These are phyloP conservation scores for Mormyrus hasselquistii DNA, from an alignment of 2,797 vertebrate species.

Conservation along the genomic window DNA sequence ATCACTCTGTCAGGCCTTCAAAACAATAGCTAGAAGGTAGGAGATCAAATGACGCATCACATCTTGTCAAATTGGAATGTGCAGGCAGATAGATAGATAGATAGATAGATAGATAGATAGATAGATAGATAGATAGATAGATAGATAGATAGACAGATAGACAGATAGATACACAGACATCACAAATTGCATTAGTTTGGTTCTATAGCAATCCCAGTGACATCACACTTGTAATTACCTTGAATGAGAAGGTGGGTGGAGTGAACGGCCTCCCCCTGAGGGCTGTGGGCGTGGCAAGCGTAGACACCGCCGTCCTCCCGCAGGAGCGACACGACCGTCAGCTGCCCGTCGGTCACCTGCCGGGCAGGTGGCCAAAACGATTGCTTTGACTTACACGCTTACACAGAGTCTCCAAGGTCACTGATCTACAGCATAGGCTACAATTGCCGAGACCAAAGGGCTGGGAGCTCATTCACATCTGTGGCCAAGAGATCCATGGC, in stretches of 20 bases:
- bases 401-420: not conserved
- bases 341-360: conserved; percentile 84
- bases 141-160: not conserved
- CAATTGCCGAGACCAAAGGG: not conserved
- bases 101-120: not conserved
- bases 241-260: conserved; percentile 93
- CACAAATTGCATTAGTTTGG: not conserved
- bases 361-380: conserved; percentile 20
- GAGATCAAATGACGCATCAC: not conserved
- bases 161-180: not conserved
- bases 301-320: conserved; percentile 93
- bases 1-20: not conserved
- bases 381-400: not conserved
- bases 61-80: not conserved
- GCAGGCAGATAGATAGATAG: not conserved
- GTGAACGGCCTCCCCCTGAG: conserved; percentile 94
- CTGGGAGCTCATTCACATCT: not conserved
- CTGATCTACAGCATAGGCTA: not conserved
- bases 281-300: conserved; percentile 90
- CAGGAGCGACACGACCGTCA: conserved; percentile 80
- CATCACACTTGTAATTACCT: conserved; percentile 63
- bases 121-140: not conserved
- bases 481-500: not conserved
- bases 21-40: not conserved
- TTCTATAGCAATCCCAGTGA: too few species aligned